Percentiles rank a stretch among this genome's conserved stretches.
Conservation (phyloP, 1,140 invertebrate species). For the Conus betulinus region DNA sequence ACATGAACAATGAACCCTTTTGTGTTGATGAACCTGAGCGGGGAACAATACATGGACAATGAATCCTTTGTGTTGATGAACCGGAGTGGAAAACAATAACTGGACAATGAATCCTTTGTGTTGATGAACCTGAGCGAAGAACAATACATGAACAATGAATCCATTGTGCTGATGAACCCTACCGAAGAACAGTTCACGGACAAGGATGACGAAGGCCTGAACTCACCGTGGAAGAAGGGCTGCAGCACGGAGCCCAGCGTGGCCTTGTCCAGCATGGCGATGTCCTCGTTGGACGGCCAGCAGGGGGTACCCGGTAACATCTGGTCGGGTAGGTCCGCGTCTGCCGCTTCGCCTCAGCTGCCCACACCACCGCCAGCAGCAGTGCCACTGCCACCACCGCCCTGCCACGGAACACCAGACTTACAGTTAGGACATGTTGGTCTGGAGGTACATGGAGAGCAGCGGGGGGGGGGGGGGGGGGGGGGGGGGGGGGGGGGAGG, state of each 20-base stretch:
- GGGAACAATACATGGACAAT: too few relatives aligned
- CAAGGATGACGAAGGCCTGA: too few relatives aligned
- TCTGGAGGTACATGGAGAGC: not conserved
- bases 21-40: too few relatives aligned
- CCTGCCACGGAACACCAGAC: not conserved
- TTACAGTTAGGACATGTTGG: not conserved
- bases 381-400: not conserved
- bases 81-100: too few relatives aligned
- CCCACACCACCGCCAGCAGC: not conserved
- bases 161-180: too few relatives aligned
- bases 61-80: too few relatives aligned
- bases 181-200: too few relatives aligned
- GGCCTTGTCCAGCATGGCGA: not conserved
- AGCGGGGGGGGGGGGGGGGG: too few relatives aligned
- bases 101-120: too few relatives aligned
- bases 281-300: slow-evolving; percentile 1
- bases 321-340: not conserved
- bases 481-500: not conserved
- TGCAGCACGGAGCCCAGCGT: not conserved
- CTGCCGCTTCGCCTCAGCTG: not conserved
- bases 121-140: too few relatives aligned
- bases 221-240: not conserved
- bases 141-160: too few relatives aligned
- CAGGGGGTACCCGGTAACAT: slow-evolving; percentile 4
- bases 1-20: too few relatives aligned